These are phyloP conservation scores for Arion vulgaris DNA, from an alignment of 1,140 invertebrate genomes.

Conservation along the genomic window DNA sequence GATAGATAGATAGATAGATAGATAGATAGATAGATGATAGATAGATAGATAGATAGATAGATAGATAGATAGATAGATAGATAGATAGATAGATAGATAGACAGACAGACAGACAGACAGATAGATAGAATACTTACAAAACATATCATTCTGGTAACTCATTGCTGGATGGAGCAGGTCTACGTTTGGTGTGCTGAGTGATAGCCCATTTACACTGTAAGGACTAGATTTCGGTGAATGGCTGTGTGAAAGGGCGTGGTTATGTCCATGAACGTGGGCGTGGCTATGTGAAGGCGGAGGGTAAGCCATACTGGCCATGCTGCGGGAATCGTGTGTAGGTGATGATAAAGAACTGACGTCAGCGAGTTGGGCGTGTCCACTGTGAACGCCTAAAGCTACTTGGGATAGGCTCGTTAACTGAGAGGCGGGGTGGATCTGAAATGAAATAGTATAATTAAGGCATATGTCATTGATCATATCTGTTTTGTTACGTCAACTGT, in stretches of 20 bases:
- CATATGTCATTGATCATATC: too few relatives aligned
- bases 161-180: slow-evolving; percentile 79
- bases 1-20: slow-evolving; percentile 10
- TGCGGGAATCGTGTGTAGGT: slow-evolving; percentile 25
- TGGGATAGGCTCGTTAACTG: slow-evolving; percentile 14
- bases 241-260: slow-evolving; percentile 22
- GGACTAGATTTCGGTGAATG: slow-evolving; percentile 63
- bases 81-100: slow-evolving; percentile 18
- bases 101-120: slow-evolving; percentile 2
- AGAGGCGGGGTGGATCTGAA: slow-evolving; percentile 6
- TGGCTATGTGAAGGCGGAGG: slow-evolving; percentile 47
- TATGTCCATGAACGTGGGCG: slow-evolving; percentile 24
- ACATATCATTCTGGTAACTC: slow-evolving; percentile 74
- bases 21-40: neutral
- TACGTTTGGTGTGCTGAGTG: slow-evolving; percentile 75
- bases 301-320: slow-evolving; percentile 75
- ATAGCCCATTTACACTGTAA: slow-evolving; percentile 76
- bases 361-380: neutral
- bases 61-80: slow-evolving; percentile 16
- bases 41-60: slow-evolving; percentile 8
- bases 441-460: neutral
- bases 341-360: slow-evolving; percentile 30
- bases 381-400: neutral
- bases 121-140: slow-evolving; percentile 29
- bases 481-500: too few relatives aligned